Conservation (phyloP, 2,888 invertebrate species). For the Anarsia innoxiella region DNA sequence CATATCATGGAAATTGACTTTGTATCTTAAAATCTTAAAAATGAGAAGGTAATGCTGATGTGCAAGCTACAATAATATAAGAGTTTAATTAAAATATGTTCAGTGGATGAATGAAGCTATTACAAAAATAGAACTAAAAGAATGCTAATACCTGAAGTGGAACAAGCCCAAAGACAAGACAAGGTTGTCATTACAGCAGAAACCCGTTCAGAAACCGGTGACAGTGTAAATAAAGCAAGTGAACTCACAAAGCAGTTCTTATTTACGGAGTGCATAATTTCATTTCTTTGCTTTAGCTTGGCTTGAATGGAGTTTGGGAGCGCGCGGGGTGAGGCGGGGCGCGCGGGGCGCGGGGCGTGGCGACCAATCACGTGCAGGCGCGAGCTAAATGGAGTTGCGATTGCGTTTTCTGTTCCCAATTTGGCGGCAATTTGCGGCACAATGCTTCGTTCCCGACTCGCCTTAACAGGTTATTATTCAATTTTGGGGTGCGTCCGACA, state of each 20-base stretch:
- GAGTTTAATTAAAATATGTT: too few species aligned
- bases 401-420: conserved; percentile 59
- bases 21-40: too few species aligned
- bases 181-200: too few species aligned
- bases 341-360: conserved; percentile 38
- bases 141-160: too few species aligned
- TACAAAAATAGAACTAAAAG: too few species aligned
- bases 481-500: conserved; percentile 64
- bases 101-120: too few species aligned
- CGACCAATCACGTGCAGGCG: conserved; percentile 70
- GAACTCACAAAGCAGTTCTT: conserved; percentile 48
- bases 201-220: conserved; percentile 18
- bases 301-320: conserved; percentile 30
- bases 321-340: conserved; percentile 21
- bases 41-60: too few species aligned
- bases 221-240: conserved; percentile 48
- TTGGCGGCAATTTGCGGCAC: conserved; percentile 68
- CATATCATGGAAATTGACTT: too few species aligned
- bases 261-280: conserved; percentile 68
- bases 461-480: conserved; percentile 68
- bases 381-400: conserved; percentile 56
- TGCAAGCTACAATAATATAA: too few species aligned
- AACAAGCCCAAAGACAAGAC: too few species aligned
- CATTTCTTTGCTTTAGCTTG: conserved; percentile 53
- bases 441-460: conserved; percentile 42